phyloP scores from a whole-genome alignment of 1,140 invertebrate genomes.

The Sarcophaga bullata region DNA sequence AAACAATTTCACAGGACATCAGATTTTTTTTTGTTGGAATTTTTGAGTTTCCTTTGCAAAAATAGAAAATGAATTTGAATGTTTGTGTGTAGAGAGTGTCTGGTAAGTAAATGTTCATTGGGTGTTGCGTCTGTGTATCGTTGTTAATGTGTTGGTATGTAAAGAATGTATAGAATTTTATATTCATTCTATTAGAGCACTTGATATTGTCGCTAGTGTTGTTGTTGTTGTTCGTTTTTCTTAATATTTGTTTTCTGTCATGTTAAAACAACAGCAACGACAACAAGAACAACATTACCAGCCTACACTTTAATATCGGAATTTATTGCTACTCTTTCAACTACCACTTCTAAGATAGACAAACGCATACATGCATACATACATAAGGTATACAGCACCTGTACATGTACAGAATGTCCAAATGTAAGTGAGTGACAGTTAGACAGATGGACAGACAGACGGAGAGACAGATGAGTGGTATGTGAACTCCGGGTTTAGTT shows the following conservation, averaged over 20 bases:
- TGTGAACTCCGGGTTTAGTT: background rate
- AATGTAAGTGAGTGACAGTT: background rate
- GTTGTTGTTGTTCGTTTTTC: conserved; percentile 6
- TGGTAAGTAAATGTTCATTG: too few species aligned
- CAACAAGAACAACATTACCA: background rate
- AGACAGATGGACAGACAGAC: background rate
- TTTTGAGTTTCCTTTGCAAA: background rate
- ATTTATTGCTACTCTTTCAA: background rate
- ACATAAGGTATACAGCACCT: background rate
- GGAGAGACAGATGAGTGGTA: too few species aligned
- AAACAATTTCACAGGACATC: too few species aligned
- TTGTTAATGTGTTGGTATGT: background rate
- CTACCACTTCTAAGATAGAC: too few species aligned
- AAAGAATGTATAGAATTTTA: background rate
- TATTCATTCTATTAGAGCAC: background rate
- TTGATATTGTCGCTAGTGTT: conserved; percentile 29
- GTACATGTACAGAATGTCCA: background rate
- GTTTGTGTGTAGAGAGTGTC: background rate
- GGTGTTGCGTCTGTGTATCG: too few species aligned
- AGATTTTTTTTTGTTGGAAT: too few species aligned
- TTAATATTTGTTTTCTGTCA: conserved; percentile 16
- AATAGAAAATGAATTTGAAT: too few species aligned
- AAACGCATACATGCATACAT: too few species aligned
- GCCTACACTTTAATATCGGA: background rate
- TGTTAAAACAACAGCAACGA: conserved; percentile 18